These are phyloP conservation scores for Cossypha heuglini DNA, from an alignment of 2,797 vertebrate genomes.

Conservation along the genomic window DNA sequence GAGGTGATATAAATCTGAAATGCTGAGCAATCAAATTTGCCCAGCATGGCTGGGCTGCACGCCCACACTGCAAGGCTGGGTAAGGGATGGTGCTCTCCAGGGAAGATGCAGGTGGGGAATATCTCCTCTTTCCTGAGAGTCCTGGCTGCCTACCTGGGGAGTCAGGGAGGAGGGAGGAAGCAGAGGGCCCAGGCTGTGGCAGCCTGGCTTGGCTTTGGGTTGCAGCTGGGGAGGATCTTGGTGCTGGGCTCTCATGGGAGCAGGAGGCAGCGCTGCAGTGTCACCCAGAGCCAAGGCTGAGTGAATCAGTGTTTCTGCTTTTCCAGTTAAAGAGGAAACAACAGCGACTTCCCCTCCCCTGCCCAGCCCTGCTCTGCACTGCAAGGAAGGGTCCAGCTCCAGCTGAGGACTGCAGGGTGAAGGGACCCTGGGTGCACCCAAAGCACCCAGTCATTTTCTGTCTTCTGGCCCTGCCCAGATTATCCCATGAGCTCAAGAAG, in stretches of 20 bases:
- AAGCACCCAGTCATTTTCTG: not conserved
- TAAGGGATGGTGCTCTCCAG: not conserved
- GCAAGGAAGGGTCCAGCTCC: fast-evolving
- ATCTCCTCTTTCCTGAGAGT: not conserved
- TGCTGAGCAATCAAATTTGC: not conserved
- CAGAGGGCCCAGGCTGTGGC: not conserved
- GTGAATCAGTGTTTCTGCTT: constrained; percentile 51
- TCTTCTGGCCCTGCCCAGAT: not conserved
- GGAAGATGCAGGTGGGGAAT: not conserved
- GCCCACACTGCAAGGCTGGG: fast-evolving
- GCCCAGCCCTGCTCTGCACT: not conserved
- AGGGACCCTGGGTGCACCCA: not conserved
- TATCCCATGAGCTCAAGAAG: not conserved
- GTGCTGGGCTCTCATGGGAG: not conserved
- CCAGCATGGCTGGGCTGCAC: fast-evolving
- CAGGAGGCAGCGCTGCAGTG: constrained; percentile 3
- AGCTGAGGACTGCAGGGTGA: fast-evolving
- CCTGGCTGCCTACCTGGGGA: not conserved
- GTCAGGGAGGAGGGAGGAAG: not conserved
- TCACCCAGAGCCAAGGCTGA: not conserved
- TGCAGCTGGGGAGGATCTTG: not conserved
- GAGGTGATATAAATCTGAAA: not conserved
- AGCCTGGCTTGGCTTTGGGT: not conserved
- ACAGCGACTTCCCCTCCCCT: not conserved
- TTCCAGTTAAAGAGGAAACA: constrained; percentile 28